Conservation (phyloP, 2,113 vertebrate genomes). For the Phasianus colchicus region DNA sequence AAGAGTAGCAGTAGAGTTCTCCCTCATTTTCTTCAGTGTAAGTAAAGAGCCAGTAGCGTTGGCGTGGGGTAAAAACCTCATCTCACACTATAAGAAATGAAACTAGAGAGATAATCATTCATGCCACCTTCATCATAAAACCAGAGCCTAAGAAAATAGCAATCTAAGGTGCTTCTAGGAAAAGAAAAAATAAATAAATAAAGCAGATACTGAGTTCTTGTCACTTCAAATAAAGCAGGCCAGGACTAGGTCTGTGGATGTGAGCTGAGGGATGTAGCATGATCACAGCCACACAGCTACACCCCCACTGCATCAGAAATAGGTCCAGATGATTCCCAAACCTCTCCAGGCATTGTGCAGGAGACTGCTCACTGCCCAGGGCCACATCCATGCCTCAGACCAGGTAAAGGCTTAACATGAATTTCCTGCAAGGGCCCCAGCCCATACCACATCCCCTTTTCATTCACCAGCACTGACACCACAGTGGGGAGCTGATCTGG, state of each 20-base stretch:
- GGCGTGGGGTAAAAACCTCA: background rate
- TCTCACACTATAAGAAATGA: background rate
- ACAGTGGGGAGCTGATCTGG: background rate
- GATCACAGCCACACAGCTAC: background rate
- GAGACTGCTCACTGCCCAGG: fast-evolving
- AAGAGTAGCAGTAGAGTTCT: background rate
- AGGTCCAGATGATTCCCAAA: background rate
- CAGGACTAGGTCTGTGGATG: background rate
- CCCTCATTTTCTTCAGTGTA: background rate
- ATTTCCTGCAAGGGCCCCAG: background rate
- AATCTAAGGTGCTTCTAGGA: background rate
- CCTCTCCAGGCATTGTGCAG: background rate
- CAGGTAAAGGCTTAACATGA: background rate
- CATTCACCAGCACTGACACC: background rate
- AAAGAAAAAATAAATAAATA: background rate
- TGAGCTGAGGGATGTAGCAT: background rate
- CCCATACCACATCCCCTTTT: fast-evolving
- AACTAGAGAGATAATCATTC: background rate
- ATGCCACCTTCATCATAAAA: background rate
- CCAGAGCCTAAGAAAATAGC: background rate
- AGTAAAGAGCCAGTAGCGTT: background rate
- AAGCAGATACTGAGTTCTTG: background rate
- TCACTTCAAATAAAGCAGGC: background rate
- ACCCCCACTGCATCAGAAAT: background rate
- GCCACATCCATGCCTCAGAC: background rate